Conservation (phyloP, 2,113 vertebrate species). For the Percopsis transmontana region DNA sequence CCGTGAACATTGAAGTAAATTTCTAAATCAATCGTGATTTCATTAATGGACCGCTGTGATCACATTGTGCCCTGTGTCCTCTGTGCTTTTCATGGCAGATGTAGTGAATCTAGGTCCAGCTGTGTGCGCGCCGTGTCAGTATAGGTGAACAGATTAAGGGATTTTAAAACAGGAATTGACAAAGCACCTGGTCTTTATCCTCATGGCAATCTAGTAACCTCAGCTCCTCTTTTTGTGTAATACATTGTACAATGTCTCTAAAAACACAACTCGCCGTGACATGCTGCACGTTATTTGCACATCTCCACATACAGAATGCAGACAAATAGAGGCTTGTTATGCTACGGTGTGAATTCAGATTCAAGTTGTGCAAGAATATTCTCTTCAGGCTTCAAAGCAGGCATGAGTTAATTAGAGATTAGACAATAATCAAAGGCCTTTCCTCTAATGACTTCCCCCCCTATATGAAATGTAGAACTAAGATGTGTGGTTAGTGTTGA, state of each 20-base stretch:
- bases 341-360: conserved; percentile 25
- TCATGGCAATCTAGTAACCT: conserved; percentile 62
- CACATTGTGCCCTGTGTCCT: conserved; percentile 39
- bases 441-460: conserved; percentile 15
- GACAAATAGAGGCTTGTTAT: conserved; percentile 15
- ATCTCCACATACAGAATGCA: conserved; percentile 27
- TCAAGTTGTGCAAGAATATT: conserved; percentile 17
- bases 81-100: conserved; percentile 48
- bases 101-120: conserved; percentile 56
- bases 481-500: conserved; percentile 20
- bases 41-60: conserved; percentile 41
- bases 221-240: conserved; percentile 41
- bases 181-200: conserved; percentile 68
- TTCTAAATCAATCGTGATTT: conserved; percentile 31
- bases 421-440: conserved; percentile 33
- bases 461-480: conserved; percentile 16
- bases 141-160: conserved; percentile 59
- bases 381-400: conserved; percentile 8
- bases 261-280: conserved; percentile 35
- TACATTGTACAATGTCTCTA: conserved; percentile 27
- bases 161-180: conserved; percentile 64
- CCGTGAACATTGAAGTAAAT: conserved; percentile 32
- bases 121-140: conserved; percentile 45
- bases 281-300: conserved; percentile 1
- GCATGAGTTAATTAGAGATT: conserved; percentile 47